A percentile compares a stretch with the other conserved stretches of the same genome.
phyloP scores from a whole-genome alignment of 2,113 vertebrate genomes.

The Bambusicola thoracicus region DNA sequence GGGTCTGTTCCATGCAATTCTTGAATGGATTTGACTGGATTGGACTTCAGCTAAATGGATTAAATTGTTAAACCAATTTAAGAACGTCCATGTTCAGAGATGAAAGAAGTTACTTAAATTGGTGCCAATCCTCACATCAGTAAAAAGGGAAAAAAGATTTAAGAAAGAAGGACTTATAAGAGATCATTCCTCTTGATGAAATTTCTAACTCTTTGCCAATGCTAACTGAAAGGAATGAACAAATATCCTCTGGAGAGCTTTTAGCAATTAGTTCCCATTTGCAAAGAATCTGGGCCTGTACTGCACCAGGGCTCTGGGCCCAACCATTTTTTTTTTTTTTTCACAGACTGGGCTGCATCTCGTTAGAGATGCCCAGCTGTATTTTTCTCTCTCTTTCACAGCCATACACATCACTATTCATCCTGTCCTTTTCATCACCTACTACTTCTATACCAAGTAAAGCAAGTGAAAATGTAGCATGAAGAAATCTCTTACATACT shows the following conservation, averaged over 20 bases:
- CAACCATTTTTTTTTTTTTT: constrained; percentile 23
- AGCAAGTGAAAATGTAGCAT: constrained; percentile 10
- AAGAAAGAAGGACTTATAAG: constrained; percentile 54
- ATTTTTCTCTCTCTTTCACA: constrained; percentile 49
- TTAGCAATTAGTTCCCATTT: constrained; percentile 63
- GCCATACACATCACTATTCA: constrained; percentile 54
- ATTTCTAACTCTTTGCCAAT: constrained; percentile 63
- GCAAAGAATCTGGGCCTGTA: constrained; percentile 34
- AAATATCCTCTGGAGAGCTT: constrained; percentile 27
- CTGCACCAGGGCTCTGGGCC: background rate
- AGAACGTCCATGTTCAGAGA: constrained; percentile 34
- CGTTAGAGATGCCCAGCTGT: constrained; percentile 57
- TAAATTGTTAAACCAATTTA: constrained; percentile 68
- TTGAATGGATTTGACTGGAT: constrained; percentile 55
- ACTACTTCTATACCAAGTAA: constrained; percentile 14
- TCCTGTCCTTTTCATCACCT: constrained; percentile 56
- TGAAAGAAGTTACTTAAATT: constrained; percentile 56
- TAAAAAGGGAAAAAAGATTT: constrained; percentile 35
- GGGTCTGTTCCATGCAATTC: constrained; percentile 51
- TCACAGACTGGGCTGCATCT: constrained; percentile 9
- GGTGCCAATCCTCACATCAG: constrained; percentile 61
- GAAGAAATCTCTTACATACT: background rate
- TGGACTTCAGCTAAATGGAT: constrained; percentile 63
- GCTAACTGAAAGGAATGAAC: constrained; percentile 59
- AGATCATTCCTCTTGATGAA: constrained; percentile 59